Base-by-base conservation (phyloP, 2,888 invertebrate genomes). In the Luffia ferchaultella region DNA sequence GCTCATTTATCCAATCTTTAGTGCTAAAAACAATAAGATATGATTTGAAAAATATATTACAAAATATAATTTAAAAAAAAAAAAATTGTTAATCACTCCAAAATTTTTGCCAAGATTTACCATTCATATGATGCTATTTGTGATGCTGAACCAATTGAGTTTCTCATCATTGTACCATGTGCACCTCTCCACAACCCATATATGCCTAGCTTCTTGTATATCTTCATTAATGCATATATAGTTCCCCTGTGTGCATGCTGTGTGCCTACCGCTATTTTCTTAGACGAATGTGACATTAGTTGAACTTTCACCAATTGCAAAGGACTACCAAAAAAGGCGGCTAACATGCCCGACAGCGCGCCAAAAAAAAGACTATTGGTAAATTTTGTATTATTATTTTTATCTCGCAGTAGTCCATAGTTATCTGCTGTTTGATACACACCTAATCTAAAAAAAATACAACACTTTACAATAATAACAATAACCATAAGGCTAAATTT, bases 301-400 rank as follows among this genome's bases (percentile, higher is more conserved):
- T 95, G 95, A 0, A 94, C 95, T 76, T 96, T 96, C 0, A 96
- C 91, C 77, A 97, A 75, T 66, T 94, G 96, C 50, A 97, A 87
- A 0, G 97, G 97, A 73, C 95, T 96, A 2, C 93, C 95, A 52
- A 90, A 78, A 52, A 90, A 85, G 1, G 91, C 91, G 1, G 95
- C 96, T 19, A 90, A 69, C 59, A 89, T 87, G 0, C 97, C 97
- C 12, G 94, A 88, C 7, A 89, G 58, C 0, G 93, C 93, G 1
- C 95, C 94, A 56, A 91, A 89, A 17, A 89, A 59, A 1, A 92
- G 78, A 53, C 92, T 93, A 57, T 89, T 88, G 0, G 85, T 51
- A 53, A 92, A 86, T 47, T 90, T 88, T 0, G 91, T 87, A 49
- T 89, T 85, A 0, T 93, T 92, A 30, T 89, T 62, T n/a, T 85